These are phyloP conservation scores for Uloborus diversus DNA, from an alignment of 1,140 invertebrate genomes.

Conservation along the genomic window DNA sequence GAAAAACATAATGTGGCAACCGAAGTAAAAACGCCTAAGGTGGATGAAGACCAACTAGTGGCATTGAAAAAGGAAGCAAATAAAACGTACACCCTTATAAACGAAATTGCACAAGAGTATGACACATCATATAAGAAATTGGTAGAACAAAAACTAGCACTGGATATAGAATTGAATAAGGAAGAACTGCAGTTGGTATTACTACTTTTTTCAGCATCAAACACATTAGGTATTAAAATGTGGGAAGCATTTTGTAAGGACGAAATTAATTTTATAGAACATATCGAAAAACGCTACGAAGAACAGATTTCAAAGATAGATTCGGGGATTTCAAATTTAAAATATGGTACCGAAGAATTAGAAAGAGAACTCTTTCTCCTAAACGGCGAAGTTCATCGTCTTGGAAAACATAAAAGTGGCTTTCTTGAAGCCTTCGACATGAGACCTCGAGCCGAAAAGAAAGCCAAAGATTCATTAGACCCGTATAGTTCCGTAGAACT, in stretches of 20 bases:
- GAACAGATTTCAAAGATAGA: background rate
- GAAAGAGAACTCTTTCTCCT: background rate
- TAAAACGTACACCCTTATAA: background rate
- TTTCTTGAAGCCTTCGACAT: background rate
- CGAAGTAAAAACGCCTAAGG: background rate
- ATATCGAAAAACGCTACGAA: background rate
- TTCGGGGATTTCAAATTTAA: background rate
- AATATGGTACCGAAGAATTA: background rate
- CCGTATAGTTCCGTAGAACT: background rate
- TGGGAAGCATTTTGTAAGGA: background rate
- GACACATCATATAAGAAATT: background rate
- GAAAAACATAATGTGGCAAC: background rate
- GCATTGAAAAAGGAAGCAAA: conserved; percentile 7
- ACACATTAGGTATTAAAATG: background rate
- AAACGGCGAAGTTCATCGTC: background rate
- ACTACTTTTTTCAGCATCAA: background rate
- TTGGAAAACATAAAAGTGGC: background rate
- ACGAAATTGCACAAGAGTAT: background rate
- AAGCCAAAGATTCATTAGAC: background rate
- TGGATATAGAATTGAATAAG: conserved; percentile 4
- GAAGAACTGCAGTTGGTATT: conserved; percentile 22
- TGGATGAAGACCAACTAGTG: background rate
- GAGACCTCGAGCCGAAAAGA: background rate
- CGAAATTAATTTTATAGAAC: background rate
- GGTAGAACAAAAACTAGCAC: conserved; percentile 27